Evolutionary conservation across 2,888 invertebrate genomes (phyloP).

Genomic region (Fragum fragum): DNA sequence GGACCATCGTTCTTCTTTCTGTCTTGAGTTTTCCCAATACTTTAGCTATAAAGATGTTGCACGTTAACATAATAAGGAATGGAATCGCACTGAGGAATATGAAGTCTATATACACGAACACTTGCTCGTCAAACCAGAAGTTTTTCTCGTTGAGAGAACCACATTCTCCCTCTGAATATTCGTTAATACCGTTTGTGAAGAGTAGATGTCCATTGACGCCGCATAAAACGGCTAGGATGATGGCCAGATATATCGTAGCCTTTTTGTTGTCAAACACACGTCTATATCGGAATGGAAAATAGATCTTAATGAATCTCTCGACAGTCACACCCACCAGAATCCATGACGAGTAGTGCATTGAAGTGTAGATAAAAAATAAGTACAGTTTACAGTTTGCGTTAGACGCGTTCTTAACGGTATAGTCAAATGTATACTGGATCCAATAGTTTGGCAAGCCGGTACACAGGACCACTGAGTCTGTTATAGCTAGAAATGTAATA

Average conservation of each 20-base stretch:
- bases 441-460: conserved; percentile 67
- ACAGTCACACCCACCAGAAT: conserved; percentile 69
- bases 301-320: conserved; percentile 68
- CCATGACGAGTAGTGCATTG: conserved; percentile 75
- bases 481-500: conserved; percentile 64
- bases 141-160: conserved; percentile 57
- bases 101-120: conserved; percentile 72
- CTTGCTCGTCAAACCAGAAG: conserved; percentile 67
- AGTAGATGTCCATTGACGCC: conserved; percentile 62
- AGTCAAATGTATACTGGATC: conserved; percentile 55
- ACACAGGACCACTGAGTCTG: conserved; percentile 66
- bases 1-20: conserved; percentile 55
- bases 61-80: conserved; percentile 64
- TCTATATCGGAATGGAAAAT: conserved; percentile 56
- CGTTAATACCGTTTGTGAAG: conserved; percentile 71
- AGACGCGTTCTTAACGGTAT: conserved; percentile 60
- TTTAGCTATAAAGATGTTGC: conserved; percentile 62
- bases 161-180: conserved; percentile 58
- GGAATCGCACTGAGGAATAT: conserved; percentile 62
- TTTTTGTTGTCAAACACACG: conserved; percentile 46
- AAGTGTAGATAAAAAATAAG: conserved; percentile 69
- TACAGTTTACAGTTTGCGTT: conserved; percentile 68
- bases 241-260: conserved; percentile 43
- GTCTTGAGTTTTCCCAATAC: conserved; percentile 45
- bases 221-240: conserved; percentile 42